A percentile compares a stretch with the other conserved stretches of the same genome.
Evolutionary conservation across 2,888 invertebrate genomes (phyloP).

Genomic region (Hesperia comma): DNA sequence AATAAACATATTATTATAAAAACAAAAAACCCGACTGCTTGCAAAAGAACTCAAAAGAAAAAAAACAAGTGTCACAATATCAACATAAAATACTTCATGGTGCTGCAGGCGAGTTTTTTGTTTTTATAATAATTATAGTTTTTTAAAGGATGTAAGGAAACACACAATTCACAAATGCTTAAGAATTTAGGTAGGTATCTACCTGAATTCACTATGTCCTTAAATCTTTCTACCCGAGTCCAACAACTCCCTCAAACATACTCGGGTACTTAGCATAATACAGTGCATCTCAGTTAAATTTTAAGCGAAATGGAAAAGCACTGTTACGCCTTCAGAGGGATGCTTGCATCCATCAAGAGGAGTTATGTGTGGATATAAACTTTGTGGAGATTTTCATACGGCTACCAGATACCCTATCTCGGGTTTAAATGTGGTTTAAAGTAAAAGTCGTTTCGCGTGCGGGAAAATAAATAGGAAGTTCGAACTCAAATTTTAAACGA

Average conservation of each 20-base stretch:
- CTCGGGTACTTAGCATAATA: conserved; percentile 56
- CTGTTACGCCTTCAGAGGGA: conserved; percentile 50
- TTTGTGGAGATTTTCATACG: conserved; percentile 48
- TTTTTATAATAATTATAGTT: too few relatives aligned
- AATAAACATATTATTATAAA: too few relatives aligned
- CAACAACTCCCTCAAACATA: conserved; percentile 44
- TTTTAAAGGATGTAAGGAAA: too few relatives aligned
- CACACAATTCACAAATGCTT: too few relatives aligned
- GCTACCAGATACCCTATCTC: conserved; percentile 32
- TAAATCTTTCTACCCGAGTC: background rate
- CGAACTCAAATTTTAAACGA: background rate
- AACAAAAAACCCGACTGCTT: too few relatives aligned
- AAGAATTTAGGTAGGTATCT: too few relatives aligned
- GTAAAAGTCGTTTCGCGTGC: conserved; percentile 28
- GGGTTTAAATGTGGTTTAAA: conserved; percentile 25
- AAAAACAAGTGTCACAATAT: too few relatives aligned
- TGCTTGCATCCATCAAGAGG: conserved; percentile 55
- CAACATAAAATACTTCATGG: too few relatives aligned
- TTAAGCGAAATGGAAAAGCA: conserved; percentile 55
- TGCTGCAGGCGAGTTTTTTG: too few relatives aligned
- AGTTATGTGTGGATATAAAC: conserved; percentile 54
- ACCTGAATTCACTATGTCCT: too few relatives aligned
- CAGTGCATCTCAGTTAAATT: conserved; percentile 58
- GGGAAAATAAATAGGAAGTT: conserved; percentile 21
- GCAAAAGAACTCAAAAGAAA: too few relatives aligned